phyloP scores from a whole-genome alignment of 2,113 vertebrate species.

The Gila orcuttii region DNA sequence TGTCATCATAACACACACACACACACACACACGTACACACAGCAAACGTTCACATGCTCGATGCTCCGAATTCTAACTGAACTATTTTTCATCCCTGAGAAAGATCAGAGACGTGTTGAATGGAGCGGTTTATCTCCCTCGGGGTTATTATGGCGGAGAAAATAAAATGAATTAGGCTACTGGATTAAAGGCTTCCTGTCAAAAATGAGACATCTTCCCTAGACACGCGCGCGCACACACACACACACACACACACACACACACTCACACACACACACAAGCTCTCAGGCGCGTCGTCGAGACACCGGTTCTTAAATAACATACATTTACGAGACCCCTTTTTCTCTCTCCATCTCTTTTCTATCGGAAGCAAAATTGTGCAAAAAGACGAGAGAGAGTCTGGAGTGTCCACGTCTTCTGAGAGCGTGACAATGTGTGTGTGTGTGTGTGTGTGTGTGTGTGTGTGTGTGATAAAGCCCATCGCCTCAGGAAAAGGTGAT shows the following conservation, averaged over 20 bases:
- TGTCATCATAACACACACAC: neutral
- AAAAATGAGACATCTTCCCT: conserved; percentile 1
- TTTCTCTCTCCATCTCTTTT: neutral
- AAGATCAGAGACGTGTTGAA: neutral
- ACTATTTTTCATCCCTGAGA: conserved; percentile 15
- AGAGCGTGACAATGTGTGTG: neutral
- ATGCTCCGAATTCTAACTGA: neutral
- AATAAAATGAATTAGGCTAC: conserved; percentile 38
- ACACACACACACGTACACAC: neutral
- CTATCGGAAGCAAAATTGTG: neutral
- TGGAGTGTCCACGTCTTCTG: neutral
- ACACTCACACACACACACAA: too few species aligned
- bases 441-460: neutral
- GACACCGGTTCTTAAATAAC: neutral
- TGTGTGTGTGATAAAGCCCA: neutral
- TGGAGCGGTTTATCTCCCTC: neutral
- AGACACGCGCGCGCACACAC: neutral
- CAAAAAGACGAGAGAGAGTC: neutral
- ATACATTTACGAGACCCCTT: neutral
- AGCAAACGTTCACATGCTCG: neutral
- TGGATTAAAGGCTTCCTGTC: conserved; percentile 45
- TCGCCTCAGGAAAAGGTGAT: neutral
- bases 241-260: too few species aligned
- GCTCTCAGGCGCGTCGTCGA: neutral
- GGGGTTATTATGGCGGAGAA: conserved; percentile 33